phyloP scores from a whole-genome alignment of 2,113 vertebrate genomes.

The Gymnorhina tibicen region DNA sequence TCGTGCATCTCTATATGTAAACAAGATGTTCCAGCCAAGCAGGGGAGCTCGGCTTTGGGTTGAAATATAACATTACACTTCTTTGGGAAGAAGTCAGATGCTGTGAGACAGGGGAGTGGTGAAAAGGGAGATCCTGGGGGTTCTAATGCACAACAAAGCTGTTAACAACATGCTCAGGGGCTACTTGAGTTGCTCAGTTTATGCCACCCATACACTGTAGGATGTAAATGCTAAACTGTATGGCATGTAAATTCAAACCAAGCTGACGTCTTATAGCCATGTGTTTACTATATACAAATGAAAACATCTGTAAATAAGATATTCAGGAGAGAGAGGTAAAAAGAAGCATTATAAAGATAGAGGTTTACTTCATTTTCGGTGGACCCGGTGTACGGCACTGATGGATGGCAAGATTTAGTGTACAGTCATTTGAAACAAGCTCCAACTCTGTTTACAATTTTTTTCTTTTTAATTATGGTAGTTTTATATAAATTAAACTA shows the following conservation, averaged over 20 bases:
- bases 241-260: conserved; percentile 31
- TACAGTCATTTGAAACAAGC: conserved; percentile 27
- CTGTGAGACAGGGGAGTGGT: neutral
- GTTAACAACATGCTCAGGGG: neutral
- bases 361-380: conserved; percentile 17
- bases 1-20: conserved; percentile 49
- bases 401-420: conserved; percentile 50
- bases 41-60: conserved; percentile 35
- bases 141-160: neutral
- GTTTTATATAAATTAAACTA: conserved; percentile 77
- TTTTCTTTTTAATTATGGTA: conserved; percentile 65
- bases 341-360: neutral
- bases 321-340: neutral
- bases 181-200: conserved; percentile 20
- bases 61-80: neutral
- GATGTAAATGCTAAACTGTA: neutral
- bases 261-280: conserved; percentile 24
- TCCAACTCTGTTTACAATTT: conserved; percentile 30
- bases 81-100: neutral
- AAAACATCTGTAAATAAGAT: conserved; percentile 26
- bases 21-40: conserved; percentile 59
- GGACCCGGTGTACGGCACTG: neutral
- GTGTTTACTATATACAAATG: conserved; percentile 60
- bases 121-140: neutral
- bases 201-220: conserved; percentile 9